Evolutionary conservation across 1,140 invertebrate species (phyloP).

Genomic region (Drosophila nikananu): DNA sequence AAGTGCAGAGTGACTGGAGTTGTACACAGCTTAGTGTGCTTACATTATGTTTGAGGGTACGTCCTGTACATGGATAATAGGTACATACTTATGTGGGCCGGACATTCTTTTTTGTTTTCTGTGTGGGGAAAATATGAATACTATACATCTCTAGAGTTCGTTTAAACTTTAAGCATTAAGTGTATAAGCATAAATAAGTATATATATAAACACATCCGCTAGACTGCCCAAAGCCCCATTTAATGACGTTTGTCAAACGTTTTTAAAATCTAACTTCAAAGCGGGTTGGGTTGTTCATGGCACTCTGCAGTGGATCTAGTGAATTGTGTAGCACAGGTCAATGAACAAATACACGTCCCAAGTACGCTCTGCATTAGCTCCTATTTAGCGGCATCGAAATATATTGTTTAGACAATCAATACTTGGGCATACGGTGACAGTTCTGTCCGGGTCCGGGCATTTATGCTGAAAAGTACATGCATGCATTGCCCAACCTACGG

Average conservation of each 20-base stretch:
- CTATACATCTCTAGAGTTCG: not conserved
- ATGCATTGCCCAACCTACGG: not conserved
- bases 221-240: too few relatives aligned
- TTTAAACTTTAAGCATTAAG: not conserved
- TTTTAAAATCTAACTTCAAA: too few relatives aligned
- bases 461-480: not conserved
- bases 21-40: not conserved
- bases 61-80: not conserved
- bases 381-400: not conserved
- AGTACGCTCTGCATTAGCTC: not conserved
- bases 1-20: not conserved
- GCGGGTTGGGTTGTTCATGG: not conserved
- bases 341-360: not conserved
- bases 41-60: not conserved
- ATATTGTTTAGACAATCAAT: not conserved
- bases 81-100: not conserved
- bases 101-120: not conserved
- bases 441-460: not conserved
- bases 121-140: not conserved
- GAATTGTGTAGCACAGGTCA: not conserved
- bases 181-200: not conserved
- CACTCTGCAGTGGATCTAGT: not conserved
- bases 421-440: constrained; percentile 4
- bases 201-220: too few relatives aligned
- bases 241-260: too few relatives aligned